Evolutionary conservation across 1,140 invertebrate genomes (phyloP).

Genomic region (Bombus confusus): DNA sequence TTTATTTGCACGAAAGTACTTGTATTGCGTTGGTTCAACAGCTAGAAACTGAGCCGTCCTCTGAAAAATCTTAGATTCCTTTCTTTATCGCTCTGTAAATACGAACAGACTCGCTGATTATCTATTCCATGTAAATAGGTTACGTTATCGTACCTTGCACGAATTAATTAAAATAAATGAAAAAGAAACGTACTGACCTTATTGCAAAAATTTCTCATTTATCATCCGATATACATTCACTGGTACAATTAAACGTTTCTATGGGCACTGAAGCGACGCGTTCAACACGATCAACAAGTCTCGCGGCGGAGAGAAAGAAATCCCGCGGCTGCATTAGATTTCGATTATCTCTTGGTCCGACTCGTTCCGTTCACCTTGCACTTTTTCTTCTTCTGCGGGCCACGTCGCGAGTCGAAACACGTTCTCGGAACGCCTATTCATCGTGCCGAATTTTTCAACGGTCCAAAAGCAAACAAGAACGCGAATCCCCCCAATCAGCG

Average conservation of each 20-base stretch:
- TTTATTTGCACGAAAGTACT: too few species aligned
- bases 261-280: not conserved
- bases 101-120: too few species aligned
- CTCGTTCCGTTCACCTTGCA: conserved; percentile 49
- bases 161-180: not conserved
- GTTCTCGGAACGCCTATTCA: conserved; percentile 75
- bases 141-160: not conserved
- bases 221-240: not conserved
- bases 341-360: conserved; percentile 59
- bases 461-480: conserved; percentile 67
- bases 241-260: conserved; percentile 8
- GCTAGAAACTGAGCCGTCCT: too few species aligned
- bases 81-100: not conserved
- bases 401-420: conserved; percentile 59
- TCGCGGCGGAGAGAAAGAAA: conserved; percentile 7
- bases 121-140: not conserved
- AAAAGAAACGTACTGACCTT: not conserved
- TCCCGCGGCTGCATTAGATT: conserved; percentile 46
- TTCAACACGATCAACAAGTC: not conserved
- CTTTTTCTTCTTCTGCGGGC: conserved; percentile 38
- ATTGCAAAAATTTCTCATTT: not conserved
- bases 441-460: conserved; percentile 69
- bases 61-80: not conserved
- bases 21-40: too few species aligned
- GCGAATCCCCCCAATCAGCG: conserved; percentile 73